Evolutionary conservation across 2,888 invertebrate genomes (phyloP), one percentile per base, ranked within the genome.

Genomic region (Timandra comae): DNA sequence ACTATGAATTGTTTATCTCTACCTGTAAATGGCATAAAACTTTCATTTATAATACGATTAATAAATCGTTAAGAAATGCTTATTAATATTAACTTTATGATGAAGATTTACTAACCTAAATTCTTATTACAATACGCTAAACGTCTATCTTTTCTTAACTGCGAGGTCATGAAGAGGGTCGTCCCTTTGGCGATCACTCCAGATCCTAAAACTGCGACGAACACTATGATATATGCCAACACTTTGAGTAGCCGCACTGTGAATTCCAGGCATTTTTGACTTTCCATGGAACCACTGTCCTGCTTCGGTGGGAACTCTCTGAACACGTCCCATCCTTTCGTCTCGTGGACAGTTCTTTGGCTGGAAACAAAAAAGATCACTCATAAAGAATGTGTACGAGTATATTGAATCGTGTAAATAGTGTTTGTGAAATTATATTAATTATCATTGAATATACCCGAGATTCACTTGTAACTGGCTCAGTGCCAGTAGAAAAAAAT

Each of bases 261-360:
- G 63, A 94, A 87, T 56, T 95, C 94, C 67, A 96, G 87, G 74
- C 95, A 96, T 73, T 91, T 91, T 78, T 95, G 94, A 68, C 91
- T 93, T 54, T 94, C 94, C 90, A 94, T 94, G 30, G 95, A 95
- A 46, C 95, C 94, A 51, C 93, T 93, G 80, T 95, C 94, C 79
- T 91, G 91, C 78, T 95, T 94, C 55, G 92, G 92, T 6, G 97
- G 97, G 52, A 96, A 93, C 76, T 96, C 93, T 65, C 96, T 88
- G 87, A 98, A 98, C 38, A 97, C 96, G 89, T 98, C 97, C 98
- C 98, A 98, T 90, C 93, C 94, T 91, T 95, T 95, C 56, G 94
- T 94, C 75, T 94, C 95, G 64, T 91, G 91, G 55, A 94, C 91
- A 41, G 94, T 94, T 63, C 94, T 88, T 79, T 92, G 92, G 68